A percentile compares a stretch with the other conserved stretches of the same genome.
phyloP scores from a whole-genome alignment of 2,797 vertebrate genomes.

The Artibeus lituratus region DNA sequence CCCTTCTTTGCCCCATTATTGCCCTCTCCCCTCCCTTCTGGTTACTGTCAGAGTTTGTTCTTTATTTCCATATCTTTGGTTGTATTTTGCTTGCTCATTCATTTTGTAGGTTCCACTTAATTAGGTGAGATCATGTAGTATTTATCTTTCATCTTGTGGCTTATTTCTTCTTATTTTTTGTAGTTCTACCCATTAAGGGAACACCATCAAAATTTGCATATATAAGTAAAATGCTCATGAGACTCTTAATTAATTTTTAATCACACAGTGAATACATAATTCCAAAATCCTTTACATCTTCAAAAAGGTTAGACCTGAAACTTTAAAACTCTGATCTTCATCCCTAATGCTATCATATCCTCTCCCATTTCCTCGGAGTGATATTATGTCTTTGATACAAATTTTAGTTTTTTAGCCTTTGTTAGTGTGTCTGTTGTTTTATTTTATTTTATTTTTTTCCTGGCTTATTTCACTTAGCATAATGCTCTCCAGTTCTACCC shows the following conservation, averaged over 20 bases:
- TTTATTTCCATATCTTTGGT: no score
- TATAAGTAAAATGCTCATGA: not conserved
- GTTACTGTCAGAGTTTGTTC: no score
- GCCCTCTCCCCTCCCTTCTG: no score
- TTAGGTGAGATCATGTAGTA: no score
- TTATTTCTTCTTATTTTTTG: no score
- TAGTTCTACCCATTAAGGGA: not conserved
- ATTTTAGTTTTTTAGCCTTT: not conserved
- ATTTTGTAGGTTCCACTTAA: no score
- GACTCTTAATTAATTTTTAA: not conserved
- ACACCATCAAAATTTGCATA: not conserved
- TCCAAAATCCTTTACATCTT: not conserved
- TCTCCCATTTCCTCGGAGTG: not conserved
- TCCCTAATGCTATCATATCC: not conserved
- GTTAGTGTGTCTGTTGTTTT: not conserved
- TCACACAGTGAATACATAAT: not conserved
- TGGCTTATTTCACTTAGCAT: no score
- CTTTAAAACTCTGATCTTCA: not conserved
- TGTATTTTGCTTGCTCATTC: no score
- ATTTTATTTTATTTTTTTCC: no score
- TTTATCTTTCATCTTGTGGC: no score
- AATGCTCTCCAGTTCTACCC: no score
- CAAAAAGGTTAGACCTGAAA: not conserved
- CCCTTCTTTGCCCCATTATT: no score
- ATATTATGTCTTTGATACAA: not conserved